phyloP scores from a whole-genome alignment of 1,140 invertebrate genomes.

The Danaus melanippus region DNA sequence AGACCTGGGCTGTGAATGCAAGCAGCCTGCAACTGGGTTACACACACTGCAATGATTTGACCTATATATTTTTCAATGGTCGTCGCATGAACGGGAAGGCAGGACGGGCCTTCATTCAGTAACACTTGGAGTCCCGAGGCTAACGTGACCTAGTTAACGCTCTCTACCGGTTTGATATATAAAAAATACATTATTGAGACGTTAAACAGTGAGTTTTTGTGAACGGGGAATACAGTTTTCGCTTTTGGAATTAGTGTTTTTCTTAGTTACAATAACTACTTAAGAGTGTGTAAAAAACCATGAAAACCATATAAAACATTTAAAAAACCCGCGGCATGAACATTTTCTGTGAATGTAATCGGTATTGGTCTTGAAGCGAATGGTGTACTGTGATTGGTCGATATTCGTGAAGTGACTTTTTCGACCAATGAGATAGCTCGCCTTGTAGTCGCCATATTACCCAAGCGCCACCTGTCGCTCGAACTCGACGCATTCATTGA shows the following conservation, averaged over 20 bases:
- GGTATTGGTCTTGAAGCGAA: slow-evolving; percentile 32
- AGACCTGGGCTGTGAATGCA: slow-evolving; percentile 59
- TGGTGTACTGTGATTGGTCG: slow-evolving; percentile 38
- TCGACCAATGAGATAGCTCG: slow-evolving; percentile 34
- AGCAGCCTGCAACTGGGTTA: slow-evolving; percentile 51
- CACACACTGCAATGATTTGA: slow-evolving; percentile 64
- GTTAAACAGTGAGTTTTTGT: slow-evolving; percentile 3
- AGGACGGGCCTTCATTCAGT: slow-evolving; percentile 63
- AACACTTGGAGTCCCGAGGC: slow-evolving; percentile 52
- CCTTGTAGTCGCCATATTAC: slow-evolving; percentile 39
- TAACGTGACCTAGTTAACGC: slow-evolving; percentile 48
- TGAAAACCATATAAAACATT: slow-evolving; percentile 20
- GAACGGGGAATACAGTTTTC: no score
- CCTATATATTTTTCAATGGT: slow-evolving; percentile 70
- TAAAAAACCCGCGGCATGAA: slow-evolving; percentile 22
- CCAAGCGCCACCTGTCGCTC: slow-evolving; percentile 60
- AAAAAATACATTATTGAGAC: slow-evolving; percentile 6
- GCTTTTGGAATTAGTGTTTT: no score
- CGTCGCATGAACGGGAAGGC: slow-evolving; percentile 58
- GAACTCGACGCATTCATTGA: slow-evolving; percentile 57
- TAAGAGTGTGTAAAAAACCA: slow-evolving; percentile 13
- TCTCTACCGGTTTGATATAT: slow-evolving; percentile 22
- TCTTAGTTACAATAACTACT: slow-evolving; percentile 7
- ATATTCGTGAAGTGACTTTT: slow-evolving; percentile 20
- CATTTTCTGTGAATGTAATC: slow-evolving; percentile 1